Evolutionary conservation across 1,140 invertebrate genomes (phyloP), one percentile per base, ranked within the genome.

Genomic region (Macrostomum lignano): DNA sequence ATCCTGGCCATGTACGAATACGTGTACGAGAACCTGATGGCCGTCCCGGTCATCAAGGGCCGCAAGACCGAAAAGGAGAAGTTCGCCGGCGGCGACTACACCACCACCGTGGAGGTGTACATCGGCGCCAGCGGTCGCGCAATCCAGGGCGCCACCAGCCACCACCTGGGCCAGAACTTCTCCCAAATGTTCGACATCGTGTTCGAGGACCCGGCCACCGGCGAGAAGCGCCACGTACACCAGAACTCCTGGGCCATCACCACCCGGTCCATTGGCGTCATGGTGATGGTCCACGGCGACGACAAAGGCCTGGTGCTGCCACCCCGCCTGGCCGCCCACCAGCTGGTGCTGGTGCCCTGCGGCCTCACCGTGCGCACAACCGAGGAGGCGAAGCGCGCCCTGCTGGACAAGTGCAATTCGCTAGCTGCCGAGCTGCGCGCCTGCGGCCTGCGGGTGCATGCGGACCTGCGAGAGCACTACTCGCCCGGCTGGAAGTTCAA

Each of bases 401-500:
- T 96, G 7, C 53, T 72, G 24, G 53, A 58, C 1, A 68, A 70
- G n/a, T 91, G 81, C 53, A 50, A 64, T 26, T 51, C 65, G 22
- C 58, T 79, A 10, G 49, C 58, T 1, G 61, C 24, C 4, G 3
- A 17, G 21, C 35, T 50, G 13, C 23, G 37, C 7, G 13, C 4
- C 7, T n/a, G 17, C 7, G 30, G 29, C 22, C 39, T 67, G 4
- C 63, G 71, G 38, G 70, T 73, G 2, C 55, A 60, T 28, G 48
- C 68, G 68, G 91, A 98, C 61, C 72, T 72, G 35, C 62, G 82
- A 29, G 78, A 82, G 43, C 93, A 96, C 58, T 86, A 88, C 48
- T 88, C 84, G 22, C 82, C 88, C 3, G 91, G 91, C 1, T 98
- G 91, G 91, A 98, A 98, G 57, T 99, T 91, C 52, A 96, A 96